These are phyloP conservation scores for Setophaga coronata DNA, from an alignment of 2,113 vertebrate genomes.

Conservation along the genomic window DNA sequence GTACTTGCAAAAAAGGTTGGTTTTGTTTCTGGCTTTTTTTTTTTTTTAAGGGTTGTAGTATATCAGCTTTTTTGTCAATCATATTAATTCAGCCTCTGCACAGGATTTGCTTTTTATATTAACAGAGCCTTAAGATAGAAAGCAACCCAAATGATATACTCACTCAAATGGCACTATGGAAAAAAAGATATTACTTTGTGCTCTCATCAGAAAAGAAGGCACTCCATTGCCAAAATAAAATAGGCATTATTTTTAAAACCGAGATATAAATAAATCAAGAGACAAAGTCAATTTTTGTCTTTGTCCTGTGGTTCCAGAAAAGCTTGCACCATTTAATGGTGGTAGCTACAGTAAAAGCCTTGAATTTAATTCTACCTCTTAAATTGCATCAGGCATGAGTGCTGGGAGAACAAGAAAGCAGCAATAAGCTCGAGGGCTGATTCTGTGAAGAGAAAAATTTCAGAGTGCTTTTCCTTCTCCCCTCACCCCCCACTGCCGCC, in stretches of 20 bases:
- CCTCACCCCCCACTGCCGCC: not conserved
- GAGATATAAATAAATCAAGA: not conserved
- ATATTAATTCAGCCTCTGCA: not conserved
- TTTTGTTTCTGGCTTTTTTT: not conserved
- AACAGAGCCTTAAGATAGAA: not conserved
- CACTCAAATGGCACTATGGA: not conserved
- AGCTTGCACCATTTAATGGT: not conserved
- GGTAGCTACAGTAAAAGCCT: not conserved
- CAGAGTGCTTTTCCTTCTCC: not conserved
- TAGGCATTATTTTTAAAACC: not conserved
- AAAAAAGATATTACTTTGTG: not conserved
- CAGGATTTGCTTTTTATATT: not conserved
- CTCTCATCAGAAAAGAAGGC: not conserved
- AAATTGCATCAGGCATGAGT: not conserved
- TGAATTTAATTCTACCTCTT: not conserved
- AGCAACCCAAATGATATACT: not conserved
- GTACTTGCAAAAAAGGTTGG: not conserved
- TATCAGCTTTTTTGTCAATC: not conserved
- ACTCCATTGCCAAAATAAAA: not conserved
- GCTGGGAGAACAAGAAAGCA: not conserved
- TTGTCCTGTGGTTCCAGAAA: not conserved
- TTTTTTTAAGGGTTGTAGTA: not conserved
- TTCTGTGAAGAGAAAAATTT: not conserved
- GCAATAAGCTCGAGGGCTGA: not conserved
- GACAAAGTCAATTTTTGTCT: not conserved